A percentile compares a stretch with the other conserved stretches of the same genome.
These are phyloP conservation scores for Colletes collaris DNA, from an alignment of 2,888 invertebrate genomes.

Conservation along the genomic window DNA sequence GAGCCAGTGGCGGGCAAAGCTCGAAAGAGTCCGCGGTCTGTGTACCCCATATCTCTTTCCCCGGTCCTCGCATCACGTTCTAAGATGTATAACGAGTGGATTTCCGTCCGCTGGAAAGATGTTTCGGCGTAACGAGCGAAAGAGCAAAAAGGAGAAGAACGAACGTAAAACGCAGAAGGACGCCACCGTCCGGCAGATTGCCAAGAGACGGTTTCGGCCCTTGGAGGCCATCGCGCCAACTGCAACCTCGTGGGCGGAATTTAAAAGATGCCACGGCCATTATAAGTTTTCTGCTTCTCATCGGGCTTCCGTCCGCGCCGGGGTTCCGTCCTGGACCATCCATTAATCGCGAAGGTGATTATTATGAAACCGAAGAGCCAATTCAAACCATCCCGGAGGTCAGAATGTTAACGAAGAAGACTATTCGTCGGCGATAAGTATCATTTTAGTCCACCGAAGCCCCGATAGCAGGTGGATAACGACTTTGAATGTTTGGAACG, in stretches of 20 bases:
- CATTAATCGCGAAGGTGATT: conserved; percentile 69
- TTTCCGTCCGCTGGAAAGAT: conserved; percentile 55
- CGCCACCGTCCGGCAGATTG: conserved; percentile 75
- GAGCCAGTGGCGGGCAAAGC: background rate
- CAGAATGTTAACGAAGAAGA: conserved; percentile 45
- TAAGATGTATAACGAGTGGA: conserved; percentile 55
- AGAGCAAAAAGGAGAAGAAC: conserved; percentile 39
- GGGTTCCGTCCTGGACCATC: conserved; percentile 42
- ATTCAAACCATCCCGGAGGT: conserved; percentile 38
- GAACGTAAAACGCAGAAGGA: conserved; percentile 39
- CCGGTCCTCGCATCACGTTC: conserved; percentile 34
- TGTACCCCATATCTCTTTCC: conserved; percentile 31
- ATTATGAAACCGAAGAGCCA: conserved; percentile 56
- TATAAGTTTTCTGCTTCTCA: conserved; percentile 69
- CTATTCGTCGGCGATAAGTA: no score
- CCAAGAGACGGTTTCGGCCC: conserved; percentile 76
- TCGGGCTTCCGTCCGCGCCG: conserved; percentile 38
- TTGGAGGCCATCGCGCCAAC: conserved; percentile 75
- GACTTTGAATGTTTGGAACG: no score
- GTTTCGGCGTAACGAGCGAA: conserved; percentile 55
- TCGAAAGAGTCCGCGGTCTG: conserved; percentile 21
- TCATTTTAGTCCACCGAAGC: no score
- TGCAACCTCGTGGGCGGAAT: conserved; percentile 76
- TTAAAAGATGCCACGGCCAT: conserved; percentile 68
- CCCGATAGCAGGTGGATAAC: no score